These are phyloP conservation scores for Cephalotes varians DNA, from an alignment of 2,888 invertebrate species.

Conservation along the genomic window DNA sequence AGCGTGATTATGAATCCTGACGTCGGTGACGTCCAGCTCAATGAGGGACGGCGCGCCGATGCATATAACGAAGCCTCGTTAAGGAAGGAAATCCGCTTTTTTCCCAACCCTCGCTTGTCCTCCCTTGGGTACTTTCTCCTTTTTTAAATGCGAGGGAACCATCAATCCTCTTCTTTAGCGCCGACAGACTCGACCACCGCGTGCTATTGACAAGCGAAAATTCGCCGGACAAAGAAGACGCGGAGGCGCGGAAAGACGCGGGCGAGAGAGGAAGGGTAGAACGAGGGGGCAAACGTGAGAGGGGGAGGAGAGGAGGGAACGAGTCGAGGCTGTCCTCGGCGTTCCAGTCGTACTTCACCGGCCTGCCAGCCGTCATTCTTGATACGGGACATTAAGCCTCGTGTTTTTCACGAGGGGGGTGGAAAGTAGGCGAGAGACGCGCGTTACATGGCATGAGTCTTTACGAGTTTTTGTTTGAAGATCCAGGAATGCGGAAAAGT, in stretches of 20 bases:
- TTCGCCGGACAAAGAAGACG: conserved; percentile 59
- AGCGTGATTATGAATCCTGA: not conserved
- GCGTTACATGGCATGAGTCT: conserved; percentile 2
- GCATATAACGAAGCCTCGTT: conserved; percentile 48
- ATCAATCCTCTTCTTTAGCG: conserved; percentile 61
- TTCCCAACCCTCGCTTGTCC: not conserved
- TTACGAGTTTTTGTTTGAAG: conserved; percentile 11
- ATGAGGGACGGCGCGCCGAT: not conserved
- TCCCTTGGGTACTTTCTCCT: conserved; percentile 11
- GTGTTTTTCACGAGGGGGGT: not conserved
- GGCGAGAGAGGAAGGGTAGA: not conserved
- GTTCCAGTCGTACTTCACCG: conserved; percentile 47
- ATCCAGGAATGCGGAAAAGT: not conserved
- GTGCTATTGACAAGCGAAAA: conserved; percentile 64
- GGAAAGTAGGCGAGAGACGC: not conserved
- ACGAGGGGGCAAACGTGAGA: not conserved
- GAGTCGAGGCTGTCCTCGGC: conserved; percentile 29
- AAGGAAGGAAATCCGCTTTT: conserved; percentile 46
- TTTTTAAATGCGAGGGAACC: conserved; percentile 55
- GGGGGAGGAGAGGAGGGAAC: conserved; percentile 14
- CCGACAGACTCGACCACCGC: conserved; percentile 45
- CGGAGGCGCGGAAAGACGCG: conserved; percentile 34
- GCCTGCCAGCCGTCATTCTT: conserved; percentile 52
- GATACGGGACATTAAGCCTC: conserved; percentile 44
- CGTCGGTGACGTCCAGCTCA: conserved; percentile 9